A percentile compares a stretch with the other conserved stretches of the same genome.
phyloP scores from a whole-genome alignment of 2,113 vertebrate genomes.

The Varanus salvator region DNA sequence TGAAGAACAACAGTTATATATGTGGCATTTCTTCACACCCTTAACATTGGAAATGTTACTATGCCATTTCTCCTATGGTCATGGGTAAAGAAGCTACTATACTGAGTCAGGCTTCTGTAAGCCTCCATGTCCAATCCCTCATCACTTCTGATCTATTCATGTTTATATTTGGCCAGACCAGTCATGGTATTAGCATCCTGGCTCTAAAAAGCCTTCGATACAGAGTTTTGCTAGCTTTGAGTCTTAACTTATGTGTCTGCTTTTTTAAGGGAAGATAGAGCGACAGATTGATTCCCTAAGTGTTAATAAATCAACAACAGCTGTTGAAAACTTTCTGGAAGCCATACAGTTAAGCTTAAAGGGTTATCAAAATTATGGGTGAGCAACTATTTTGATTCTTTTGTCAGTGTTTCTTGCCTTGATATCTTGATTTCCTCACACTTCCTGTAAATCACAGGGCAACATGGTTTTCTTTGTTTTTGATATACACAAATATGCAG shows the following conservation, averaged over 20 bases:
- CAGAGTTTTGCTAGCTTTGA: background rate
- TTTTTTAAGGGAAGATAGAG: slow-evolving; percentile 79
- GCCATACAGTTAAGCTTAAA: slow-evolving; percentile 76
- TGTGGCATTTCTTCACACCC: no score
- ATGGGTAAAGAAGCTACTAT: background rate
- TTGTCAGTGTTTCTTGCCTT: background rate
- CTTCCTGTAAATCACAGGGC: background rate
- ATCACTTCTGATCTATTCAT: background rate
- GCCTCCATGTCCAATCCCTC: background rate
- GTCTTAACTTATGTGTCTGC: slow-evolving; percentile 28
- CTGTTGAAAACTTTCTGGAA: slow-evolving; percentile 76
- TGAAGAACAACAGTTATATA: no score
- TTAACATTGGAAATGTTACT: background rate
- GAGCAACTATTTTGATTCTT: slow-evolving; percentile 54
- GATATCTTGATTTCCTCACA: background rate
- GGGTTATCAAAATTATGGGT: slow-evolving; percentile 83
- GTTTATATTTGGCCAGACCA: background rate
- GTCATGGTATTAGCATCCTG: background rate
- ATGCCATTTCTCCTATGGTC: background rate
- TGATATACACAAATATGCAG: background rate
- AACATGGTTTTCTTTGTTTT: background rate
- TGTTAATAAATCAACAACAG: slow-evolving; percentile 54
- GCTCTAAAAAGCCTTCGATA: background rate
- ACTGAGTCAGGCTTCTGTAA: background rate
- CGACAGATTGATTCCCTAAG: slow-evolving; percentile 69